Evolutionary conservation across 1,140 invertebrate genomes (phyloP), one percentile per base, ranked within the genome.

Genomic region (Drosophila bipectinata): DNA sequence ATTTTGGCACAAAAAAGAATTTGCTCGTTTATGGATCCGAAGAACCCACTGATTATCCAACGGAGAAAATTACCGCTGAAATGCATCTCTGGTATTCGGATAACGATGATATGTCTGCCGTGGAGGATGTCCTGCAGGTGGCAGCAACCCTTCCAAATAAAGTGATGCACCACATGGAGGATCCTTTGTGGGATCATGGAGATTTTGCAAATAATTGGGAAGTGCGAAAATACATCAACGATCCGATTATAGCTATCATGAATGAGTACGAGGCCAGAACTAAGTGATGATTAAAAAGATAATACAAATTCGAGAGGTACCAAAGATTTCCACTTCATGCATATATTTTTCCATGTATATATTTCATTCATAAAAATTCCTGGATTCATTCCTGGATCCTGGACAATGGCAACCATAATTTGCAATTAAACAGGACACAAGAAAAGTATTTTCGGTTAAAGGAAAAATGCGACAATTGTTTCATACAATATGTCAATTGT

Each of bases 81-180:
- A 93, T 39, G 91, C 94, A 93, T 30, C 78, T 97, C 1, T 95
- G 95, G 90, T 96, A 95, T 77, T 94, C 94, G 12, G 93, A 94
- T 34, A 95, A 95, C 68, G 96, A 97, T 83, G 72, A 75, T 1
- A 55, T 75, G 72, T 2, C 72, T 12, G 72, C 54, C 4, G 55
- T 67, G 5, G 44, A 66, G 4, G 72, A 75, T 37, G 60, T 75
- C 1, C 1, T 44, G 0, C 21, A 60, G 2, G 12, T 75, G 60
- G 72, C 71, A 1, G 26, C 3, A 2, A 74, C 71, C 1, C 15
- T 75, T 18, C 60, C 72, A 28, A 75, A 75, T n/a, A 66, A 64
- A 21, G 41, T 30, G 1, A 74, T 75, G 71, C 48, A 75, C 10
- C 72, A 75, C 7, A 74, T 75, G 71, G 24, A 48, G 30, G 72